A percentile compares a stretch with the other conserved stretches of the same genome.
phyloP scores from a whole-genome alignment of 2,888 invertebrate species.

The Hypena proboscidalis region DNA sequence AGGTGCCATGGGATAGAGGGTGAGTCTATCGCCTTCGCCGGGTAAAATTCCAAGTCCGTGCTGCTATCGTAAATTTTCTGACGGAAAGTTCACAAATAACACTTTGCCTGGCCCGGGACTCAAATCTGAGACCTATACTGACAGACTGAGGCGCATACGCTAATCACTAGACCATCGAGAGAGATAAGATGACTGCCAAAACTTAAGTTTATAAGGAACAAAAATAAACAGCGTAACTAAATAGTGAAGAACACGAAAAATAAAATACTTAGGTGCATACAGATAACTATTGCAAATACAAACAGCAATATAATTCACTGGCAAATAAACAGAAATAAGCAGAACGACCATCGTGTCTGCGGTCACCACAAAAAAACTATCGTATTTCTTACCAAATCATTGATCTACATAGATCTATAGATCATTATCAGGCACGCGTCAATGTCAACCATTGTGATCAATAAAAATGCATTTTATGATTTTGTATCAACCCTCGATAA shows the following conservation, averaged over 20 bases:
- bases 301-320: slow-evolving; percentile 25
- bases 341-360: slow-evolving; percentile 41
- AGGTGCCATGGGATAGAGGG: too few relatives aligned
- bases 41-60: too few relatives aligned
- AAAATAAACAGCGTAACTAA: background rate
- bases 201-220: too few relatives aligned
- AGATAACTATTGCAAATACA: slow-evolving; percentile 14
- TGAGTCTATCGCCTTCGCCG: too few relatives aligned
- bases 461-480: slow-evolving; percentile 68
- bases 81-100: too few relatives aligned
- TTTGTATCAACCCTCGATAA: slow-evolving; percentile 51
- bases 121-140: too few relatives aligned
- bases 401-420: slow-evolving; percentile 64
- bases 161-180: too few relatives aligned
- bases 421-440: slow-evolving; percentile 71
- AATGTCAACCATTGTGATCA: slow-evolving; percentile 63
- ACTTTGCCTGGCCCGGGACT: too few relatives aligned
- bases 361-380: slow-evolving; percentile 64
- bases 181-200: too few relatives aligned
- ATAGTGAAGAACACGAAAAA: too few relatives aligned
- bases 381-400: slow-evolving; percentile 61
- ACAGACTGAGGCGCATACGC: too few relatives aligned
- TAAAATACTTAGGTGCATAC: background rate
- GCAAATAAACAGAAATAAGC: slow-evolving; percentile 34
- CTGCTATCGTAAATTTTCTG: too few relatives aligned